Base-by-base conservation (phyloP, 2,888 invertebrate genomes). In the Agelastica alni region DNA sequence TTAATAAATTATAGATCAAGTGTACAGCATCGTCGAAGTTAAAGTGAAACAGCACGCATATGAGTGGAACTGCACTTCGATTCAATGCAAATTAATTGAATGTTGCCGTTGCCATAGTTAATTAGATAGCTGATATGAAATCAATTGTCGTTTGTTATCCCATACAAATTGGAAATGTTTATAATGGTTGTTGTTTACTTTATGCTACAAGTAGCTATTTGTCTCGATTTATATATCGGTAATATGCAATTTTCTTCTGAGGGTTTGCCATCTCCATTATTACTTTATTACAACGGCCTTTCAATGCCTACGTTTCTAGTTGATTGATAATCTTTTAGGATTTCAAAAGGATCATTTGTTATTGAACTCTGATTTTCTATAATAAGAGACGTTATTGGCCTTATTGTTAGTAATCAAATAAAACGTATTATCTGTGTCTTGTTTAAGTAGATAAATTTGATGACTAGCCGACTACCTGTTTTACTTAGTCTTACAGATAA, bases 51-150 rank as follows among this genome's bases (percentile, higher is more conserved):
- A 37, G 36, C 10, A 31, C 12, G 12, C 31, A 44, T 53, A 36
- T 56, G 13, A 31, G 10, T 31, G 10, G 13, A 31, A 51, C 45
- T 48, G 53, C 44, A 48, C 37, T 58, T 34, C 66, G 63, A 73
- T 72, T 73, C 71, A 73, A 73, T 72, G 71, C 71, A 73, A 73
- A 73, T 73, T 71, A 71, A 73, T 72, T 70, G 71, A 68, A 69
- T 60, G 68, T 66, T 66, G 61, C 66, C 62, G 66, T 65, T 68
- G 67, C 66, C 60, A 65, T 60, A 65, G 64, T 69, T 73, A 72
- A 71, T 73, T 70, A 73, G 70, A 71, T 70, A 68, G 63, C 62
- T 62, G 69, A 72, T 71, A 70, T 65, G 63, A 65, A 66, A 72
- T 72, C 71, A 63, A 71, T 70, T 71, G 70, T 68, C 70, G 67